Evolutionary conservation across 1,140 invertebrate species (phyloP).

Genomic region (Bombus pyrosoma): DNA sequence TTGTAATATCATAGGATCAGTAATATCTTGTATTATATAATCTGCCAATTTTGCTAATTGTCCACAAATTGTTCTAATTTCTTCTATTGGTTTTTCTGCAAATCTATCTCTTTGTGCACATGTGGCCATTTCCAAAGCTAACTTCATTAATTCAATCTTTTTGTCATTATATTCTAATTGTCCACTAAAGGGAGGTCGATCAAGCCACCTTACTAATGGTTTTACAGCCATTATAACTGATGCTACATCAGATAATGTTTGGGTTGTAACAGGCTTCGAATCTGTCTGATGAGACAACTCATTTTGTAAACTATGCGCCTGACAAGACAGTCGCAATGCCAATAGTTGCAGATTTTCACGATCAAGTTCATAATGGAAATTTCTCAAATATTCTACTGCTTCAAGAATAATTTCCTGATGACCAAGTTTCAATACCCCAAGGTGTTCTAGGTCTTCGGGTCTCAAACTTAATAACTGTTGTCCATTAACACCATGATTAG

Average conservation of each 20-base stretch:
- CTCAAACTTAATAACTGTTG: constrained; percentile 91
- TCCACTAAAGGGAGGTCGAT: constrained; percentile 88
- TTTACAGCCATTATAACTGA: constrained; percentile 92
- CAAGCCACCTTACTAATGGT: constrained; percentile 93
- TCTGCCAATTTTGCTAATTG: constrained; percentile 91
- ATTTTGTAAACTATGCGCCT: constrained; percentile 91
- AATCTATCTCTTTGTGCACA: constrained; percentile 93
- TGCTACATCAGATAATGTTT: constrained; percentile 92
- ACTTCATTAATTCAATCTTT: constrained; percentile 88
- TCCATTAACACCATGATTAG: constrained; percentile 91
- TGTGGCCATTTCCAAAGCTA: constrained; percentile 93
- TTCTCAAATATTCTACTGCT: constrained; percentile 93
- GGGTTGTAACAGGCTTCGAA: constrained; percentile 88
- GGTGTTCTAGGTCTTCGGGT: constrained; percentile 92
- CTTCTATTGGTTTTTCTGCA: constrained; percentile 90
- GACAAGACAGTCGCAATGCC: constrained; percentile 92
- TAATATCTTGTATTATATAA: constrained; percentile 93
- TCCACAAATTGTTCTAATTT: constrained; percentile 88
- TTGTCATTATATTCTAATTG: constrained; percentile 87
- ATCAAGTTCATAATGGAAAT: constrained; percentile 95
- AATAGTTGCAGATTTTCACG: constrained; percentile 95
- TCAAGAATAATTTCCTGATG: constrained; percentile 97
- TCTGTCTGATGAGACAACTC: constrained; percentile 85
- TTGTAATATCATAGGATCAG: constrained; percentile 94
- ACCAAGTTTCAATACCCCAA: constrained; percentile 92